These are phyloP conservation scores for Fulica atra DNA, from an alignment of 2,113 vertebrate genomes.

Conservation along the genomic window DNA sequence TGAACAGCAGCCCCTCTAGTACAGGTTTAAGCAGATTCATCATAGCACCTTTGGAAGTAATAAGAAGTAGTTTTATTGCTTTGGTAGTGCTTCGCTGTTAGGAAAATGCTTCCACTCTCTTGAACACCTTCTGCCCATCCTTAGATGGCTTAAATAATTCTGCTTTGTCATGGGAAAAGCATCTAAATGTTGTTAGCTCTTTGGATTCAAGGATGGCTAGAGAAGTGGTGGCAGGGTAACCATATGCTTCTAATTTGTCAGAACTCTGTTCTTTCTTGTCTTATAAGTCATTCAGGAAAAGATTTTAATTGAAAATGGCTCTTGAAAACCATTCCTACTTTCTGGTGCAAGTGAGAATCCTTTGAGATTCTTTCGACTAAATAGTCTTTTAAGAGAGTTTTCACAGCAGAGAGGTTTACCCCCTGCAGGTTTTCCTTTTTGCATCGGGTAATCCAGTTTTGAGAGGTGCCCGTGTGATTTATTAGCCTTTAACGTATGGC, in stretches of 20 bases:
- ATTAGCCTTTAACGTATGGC: conserved; percentile 52
- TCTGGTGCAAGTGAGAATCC: background rate
- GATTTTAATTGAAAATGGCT: background rate
- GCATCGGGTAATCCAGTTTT: conserved; percentile 43
- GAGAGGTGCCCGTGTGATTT: conserved; percentile 45
- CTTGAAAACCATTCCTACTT: background rate
- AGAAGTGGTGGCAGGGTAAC: background rate
- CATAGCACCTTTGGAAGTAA: background rate
- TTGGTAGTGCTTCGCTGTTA: background rate
- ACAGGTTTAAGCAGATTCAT: background rate
- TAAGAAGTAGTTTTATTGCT: background rate
- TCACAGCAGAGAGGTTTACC: conserved; percentile 4
- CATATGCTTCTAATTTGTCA: background rate
- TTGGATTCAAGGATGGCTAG: background rate
- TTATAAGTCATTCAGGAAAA: background rate
- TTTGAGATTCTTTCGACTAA: background rate
- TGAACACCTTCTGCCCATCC: background rate
- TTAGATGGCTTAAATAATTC: conserved; percentile 17
- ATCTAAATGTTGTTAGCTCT: background rate
- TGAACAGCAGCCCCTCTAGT: background rate
- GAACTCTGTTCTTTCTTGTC: background rate
- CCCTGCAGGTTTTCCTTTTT: conserved; percentile 43
- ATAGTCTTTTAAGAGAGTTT: conserved; percentile 43
- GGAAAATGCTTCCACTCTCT: background rate
- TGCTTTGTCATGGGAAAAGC: conserved; percentile 34